phyloP scores from a whole-genome alignment of 2,888 invertebrate species.

The Synergus itoensis region DNA sequence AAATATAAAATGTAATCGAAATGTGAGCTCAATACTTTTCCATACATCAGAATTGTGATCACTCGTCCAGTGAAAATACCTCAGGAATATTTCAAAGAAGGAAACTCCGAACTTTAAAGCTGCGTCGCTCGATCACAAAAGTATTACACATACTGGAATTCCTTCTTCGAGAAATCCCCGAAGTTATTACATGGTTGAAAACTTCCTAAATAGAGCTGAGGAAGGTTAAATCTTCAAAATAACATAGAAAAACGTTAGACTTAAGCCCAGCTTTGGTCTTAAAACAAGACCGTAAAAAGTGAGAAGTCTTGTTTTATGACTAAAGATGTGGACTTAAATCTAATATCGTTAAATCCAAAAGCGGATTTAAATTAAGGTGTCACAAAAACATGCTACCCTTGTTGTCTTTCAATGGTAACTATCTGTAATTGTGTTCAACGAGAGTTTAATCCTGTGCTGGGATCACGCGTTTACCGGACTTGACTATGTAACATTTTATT shows the following conservation, averaged over 20 bases:
- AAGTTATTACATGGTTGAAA: conserved; percentile 57
- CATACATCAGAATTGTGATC: conserved; percentile 23
- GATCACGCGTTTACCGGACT: conserved; percentile 41
- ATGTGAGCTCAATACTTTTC: conserved; percentile 25
- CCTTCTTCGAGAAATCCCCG: conserved; percentile 57
- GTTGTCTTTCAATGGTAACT: conserved; percentile 4
- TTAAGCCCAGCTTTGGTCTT: too few species aligned
- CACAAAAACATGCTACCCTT: background rate
- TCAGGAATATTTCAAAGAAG: conserved; percentile 31
- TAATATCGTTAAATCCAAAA: too few species aligned
- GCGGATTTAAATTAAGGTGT: too few species aligned
- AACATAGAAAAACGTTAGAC: background rate
- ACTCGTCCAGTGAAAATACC: background rate
- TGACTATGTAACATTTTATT: conserved; percentile 63
- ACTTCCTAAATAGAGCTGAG: conserved; percentile 47
- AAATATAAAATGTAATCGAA: conserved; percentile 23
- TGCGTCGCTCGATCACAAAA: conserved; percentile 45
- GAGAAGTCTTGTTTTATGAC: too few species aligned
- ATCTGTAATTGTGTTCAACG: conserved; percentile 34
- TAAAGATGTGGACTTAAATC: too few species aligned
- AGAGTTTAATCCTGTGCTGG: conserved; percentile 36
- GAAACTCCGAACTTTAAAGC: conserved; percentile 34
- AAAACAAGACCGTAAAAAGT: too few species aligned
- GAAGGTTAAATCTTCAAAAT: conserved; percentile 21
- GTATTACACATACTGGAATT: conserved; percentile 58